Evolutionary conservation across 2,113 vertebrate species (phyloP).

Genomic region (Cygnus buccinator): DNA sequence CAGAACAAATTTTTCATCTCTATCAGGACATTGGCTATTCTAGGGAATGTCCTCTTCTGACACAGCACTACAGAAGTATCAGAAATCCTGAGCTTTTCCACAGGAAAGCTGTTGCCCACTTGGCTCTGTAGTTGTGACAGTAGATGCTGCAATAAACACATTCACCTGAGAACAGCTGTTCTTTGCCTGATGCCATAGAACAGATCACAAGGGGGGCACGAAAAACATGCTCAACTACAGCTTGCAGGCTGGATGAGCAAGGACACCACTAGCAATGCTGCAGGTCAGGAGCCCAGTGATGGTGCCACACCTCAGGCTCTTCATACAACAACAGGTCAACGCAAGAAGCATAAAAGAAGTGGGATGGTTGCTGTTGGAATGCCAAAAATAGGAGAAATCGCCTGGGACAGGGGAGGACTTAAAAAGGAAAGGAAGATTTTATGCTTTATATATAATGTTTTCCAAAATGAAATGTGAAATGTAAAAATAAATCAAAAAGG

Average conservation of each 20-base stretch:
- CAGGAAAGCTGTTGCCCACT: neutral
- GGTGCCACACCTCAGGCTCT: neutral
- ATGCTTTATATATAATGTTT: neutral
- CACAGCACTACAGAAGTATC: neutral
- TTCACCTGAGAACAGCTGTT: neutral
- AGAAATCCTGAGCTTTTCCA: neutral
- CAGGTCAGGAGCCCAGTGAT: neutral
- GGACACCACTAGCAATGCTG: too few species aligned
- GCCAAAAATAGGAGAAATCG: neutral
- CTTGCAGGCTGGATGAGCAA: neutral
- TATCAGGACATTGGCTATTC: neutral
- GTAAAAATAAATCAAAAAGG: neutral
- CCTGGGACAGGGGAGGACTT: neutral
- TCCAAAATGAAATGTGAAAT: neutral
- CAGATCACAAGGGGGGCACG: neutral
- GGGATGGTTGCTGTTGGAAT: neutral
- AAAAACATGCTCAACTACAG: neutral
- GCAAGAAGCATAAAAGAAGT: neutral
- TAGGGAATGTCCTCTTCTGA: neutral
- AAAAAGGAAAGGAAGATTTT: neutral
- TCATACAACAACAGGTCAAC: neutral
- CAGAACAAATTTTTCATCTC: neutral
- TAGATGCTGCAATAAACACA: rapidly evolving
- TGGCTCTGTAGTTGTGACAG: neutral
- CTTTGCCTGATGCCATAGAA: neutral